These are phyloP conservation scores for Rhizoglyphus robini DNA, from an alignment of 1,140 invertebrate species.

Conservation along the genomic window DNA sequence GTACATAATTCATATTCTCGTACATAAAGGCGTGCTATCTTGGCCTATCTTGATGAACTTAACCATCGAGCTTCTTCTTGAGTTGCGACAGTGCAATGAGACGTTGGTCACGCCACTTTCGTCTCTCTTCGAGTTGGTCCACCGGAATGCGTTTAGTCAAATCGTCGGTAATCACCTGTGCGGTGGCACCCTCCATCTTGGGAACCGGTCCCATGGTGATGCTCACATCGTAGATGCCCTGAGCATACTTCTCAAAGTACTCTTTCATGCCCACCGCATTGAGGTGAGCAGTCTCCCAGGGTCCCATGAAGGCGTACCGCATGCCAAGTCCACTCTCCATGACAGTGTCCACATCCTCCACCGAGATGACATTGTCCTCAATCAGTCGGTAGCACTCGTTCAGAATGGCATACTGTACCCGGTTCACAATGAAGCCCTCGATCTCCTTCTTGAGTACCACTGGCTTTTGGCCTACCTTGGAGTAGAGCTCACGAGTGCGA, in stretches of 20 bases:
- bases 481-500: slow-evolving; percentile 59
- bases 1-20: no score
- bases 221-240: slow-evolving; percentile 46
- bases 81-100: slow-evolving; percentile 63
- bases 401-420: slow-evolving; percentile 88
- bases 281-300: slow-evolving; percentile 81
- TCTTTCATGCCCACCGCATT: slow-evolving; percentile 76
- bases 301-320: slow-evolving; percentile 85
- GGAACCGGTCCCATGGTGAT: slow-evolving; percentile 58
- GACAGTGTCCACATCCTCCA: slow-evolving; percentile 77
- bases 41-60: no score
- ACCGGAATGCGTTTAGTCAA: slow-evolving; percentile 57
- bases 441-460: slow-evolving; percentile 70
- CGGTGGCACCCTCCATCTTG: slow-evolving; percentile 48
- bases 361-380: slow-evolving; percentile 61
- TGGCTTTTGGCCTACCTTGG: slow-evolving; percentile 75
- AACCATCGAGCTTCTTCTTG: slow-evolving; percentile 44
- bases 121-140: slow-evolving; percentile 53
- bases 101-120: slow-evolving; percentile 67
- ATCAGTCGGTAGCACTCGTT: slow-evolving; percentile 84
- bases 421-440: slow-evolving; percentile 79
- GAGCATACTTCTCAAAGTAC: slow-evolving; percentile 55
- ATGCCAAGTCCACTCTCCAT: slow-evolving; percentile 87
- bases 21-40: no score
- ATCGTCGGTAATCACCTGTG: slow-evolving; percentile 40